Evolutionary conservation across 2,797 vertebrate species (phyloP).

Genomic region (Potorous gilbertii): DNA sequence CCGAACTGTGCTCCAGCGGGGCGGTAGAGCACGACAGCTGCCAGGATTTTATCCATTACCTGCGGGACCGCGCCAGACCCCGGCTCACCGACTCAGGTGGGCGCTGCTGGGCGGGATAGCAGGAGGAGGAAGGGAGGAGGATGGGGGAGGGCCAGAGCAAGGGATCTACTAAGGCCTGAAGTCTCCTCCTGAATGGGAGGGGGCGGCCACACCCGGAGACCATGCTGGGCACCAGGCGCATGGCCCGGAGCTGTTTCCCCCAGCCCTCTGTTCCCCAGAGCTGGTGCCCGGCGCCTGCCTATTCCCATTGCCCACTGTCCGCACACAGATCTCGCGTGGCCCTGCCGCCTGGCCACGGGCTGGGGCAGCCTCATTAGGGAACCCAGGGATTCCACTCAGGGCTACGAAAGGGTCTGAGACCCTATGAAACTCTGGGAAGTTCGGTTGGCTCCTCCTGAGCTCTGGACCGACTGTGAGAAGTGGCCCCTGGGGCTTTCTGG

Average conservation of each 20-base stretch:
- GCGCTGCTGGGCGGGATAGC: conserved; percentile 31
- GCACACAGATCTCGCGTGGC: not conserved
- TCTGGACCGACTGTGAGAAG: conserved; percentile 44
- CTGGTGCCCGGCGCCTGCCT: not conserved
- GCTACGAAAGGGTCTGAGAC: conserved; percentile 23
- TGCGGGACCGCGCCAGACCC: conserved; percentile 95
- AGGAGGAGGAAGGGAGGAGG: conserved; percentile 58
- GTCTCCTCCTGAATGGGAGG: conserved; percentile 38
- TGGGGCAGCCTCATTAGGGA: not conserved
- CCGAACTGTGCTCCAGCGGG: conserved; percentile 96
- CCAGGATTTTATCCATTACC: conserved; percentile 97
- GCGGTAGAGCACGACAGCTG: conserved; percentile 97
- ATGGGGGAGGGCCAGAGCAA: conserved; percentile 60
- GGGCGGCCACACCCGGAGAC: conserved; percentile 10
- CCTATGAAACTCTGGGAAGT: conserved; percentile 77
- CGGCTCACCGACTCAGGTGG: conserved; percentile 95
- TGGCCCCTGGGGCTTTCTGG: not conserved
- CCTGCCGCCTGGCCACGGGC: not conserved
- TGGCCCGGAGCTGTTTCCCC: not conserved
- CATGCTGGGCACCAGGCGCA: not conserved
- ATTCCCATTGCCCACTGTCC: not conserved
- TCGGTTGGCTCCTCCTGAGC: conserved; percentile 44
- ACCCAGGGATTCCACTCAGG: not conserved
- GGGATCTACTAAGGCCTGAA: conserved; percentile 40
- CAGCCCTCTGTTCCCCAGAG: not conserved